Conservation (phyloP, 1,140 invertebrate species). For the Aricia agestis region DNA sequence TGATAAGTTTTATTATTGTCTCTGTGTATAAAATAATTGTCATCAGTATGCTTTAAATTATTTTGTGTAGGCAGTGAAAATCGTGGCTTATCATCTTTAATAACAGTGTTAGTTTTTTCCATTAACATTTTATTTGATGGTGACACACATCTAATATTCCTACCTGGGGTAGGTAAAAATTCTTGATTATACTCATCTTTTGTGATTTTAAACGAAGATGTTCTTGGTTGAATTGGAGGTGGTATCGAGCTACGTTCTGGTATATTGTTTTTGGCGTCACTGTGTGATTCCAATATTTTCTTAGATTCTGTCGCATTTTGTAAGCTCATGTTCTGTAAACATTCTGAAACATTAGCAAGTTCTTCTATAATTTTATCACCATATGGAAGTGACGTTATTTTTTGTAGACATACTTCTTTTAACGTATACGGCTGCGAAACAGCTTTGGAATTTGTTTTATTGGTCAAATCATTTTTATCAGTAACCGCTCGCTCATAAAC, state of each 20-base stretch:
- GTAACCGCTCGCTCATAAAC: slow-evolving; percentile 49
- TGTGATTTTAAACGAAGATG: slow-evolving; percentile 59
- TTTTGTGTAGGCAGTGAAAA: slow-evolving; percentile 73
- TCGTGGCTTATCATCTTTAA: slow-evolving; percentile 22
- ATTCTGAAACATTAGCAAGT: slow-evolving; percentile 79
- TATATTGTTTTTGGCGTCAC: not conserved
- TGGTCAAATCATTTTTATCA: slow-evolving; percentile 21
- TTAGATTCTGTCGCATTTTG: slow-evolving; percentile 17
- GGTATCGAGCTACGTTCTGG: slow-evolving; percentile 29
- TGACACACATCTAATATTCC: slow-evolving; percentile 82
- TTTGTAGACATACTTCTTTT: slow-evolving; percentile 78
- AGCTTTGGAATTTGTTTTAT: slow-evolving; percentile 6
- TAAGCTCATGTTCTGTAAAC: slow-evolving; percentile 71
- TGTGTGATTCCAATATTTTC: not conserved
- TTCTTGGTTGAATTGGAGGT: slow-evolving; percentile 59
- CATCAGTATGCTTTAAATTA: slow-evolving; percentile 8
- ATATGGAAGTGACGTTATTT: slow-evolving; percentile 80
- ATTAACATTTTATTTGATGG: slow-evolving; percentile 81
- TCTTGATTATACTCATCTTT: slow-evolving; percentile 73
- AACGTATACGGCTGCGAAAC: slow-evolving; percentile 41
- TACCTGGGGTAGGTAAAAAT: slow-evolving; percentile 77
- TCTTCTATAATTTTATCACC: slow-evolving; percentile 81
- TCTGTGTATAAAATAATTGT: slow-evolving; percentile 24
- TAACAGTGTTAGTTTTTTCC: slow-evolving; percentile 66
- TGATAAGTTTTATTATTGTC: slow-evolving; percentile 32